Conservation (phyloP, 2,888 invertebrate genomes). For the Drosophila prolongata region DNA sequence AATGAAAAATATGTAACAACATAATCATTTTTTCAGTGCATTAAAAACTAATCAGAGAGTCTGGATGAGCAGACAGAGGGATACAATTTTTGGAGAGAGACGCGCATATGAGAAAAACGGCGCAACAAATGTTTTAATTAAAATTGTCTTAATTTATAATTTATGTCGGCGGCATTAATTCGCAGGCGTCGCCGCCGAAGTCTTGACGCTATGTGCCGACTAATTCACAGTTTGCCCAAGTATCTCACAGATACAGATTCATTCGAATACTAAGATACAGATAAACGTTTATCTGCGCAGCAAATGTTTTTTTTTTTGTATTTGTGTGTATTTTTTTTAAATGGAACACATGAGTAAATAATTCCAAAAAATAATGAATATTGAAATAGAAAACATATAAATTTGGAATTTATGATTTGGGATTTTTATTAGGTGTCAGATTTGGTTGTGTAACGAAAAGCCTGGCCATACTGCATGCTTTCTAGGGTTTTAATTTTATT, state of each 20-base stretch:
- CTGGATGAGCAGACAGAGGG: not conserved
- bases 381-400: conserved; percentile 15
- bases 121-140: conserved; percentile 70
- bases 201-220: conserved; percentile 33
- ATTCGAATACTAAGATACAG: conserved; percentile 20
- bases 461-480: not conserved
- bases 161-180: conserved; percentile 76
- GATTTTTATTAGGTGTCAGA: conserved; percentile 17
- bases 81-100: not conserved
- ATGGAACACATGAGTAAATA: conserved; percentile 10
- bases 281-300: conserved; percentile 49
- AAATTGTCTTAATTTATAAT: conserved; percentile 78
- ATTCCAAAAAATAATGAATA: not conserved
- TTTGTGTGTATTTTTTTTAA: conserved; percentile 37
- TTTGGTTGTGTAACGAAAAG: not conserved
- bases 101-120: conserved; percentile 40
- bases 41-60: not conserved
- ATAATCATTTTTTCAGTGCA: not conserved
- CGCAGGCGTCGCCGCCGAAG: conserved; percentile 50
- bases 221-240: conserved; percentile 73
- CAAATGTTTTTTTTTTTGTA: conserved; percentile 21
- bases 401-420: conserved; percentile 13
- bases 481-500: too few species aligned
- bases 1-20: too few species aligned
- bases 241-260: conserved; percentile 56